Evolutionary conservation across 2,113 vertebrate species (phyloP).

Genomic region (Rhinolophus sinicus): DNA sequence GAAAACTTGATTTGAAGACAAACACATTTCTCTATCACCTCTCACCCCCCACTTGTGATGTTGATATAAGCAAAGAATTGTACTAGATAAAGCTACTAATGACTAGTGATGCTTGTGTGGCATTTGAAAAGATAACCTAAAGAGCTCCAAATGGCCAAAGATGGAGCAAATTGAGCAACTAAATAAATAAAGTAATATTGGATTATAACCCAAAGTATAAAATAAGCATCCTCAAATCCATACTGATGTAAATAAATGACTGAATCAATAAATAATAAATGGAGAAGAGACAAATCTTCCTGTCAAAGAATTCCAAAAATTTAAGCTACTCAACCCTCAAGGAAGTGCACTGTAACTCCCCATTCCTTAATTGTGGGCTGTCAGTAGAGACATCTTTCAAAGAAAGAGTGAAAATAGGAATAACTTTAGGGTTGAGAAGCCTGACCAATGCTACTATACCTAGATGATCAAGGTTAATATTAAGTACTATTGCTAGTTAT

Average conservation of each 20-base stretch:
- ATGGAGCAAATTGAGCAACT: neutral
- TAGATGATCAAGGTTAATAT: neutral
- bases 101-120: neutral
- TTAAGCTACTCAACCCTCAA: neutral
- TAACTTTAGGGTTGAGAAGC: neutral
- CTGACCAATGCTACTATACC: neutral
- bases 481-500: neutral
- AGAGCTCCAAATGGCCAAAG: neutral
- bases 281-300: neutral
- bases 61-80: conserved; percentile 49
- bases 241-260: conserved; percentile 3
- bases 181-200: neutral
- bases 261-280: neutral
- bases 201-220: neutral
- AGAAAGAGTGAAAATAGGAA: neutral
- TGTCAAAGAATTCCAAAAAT: neutral
- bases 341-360: neutral
- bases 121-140: neutral
- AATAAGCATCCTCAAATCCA: neutral
- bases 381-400: neutral
- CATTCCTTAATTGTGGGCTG: neutral
- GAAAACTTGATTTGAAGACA: conserved; percentile 76
- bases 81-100: neutral
- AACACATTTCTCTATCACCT: conserved; percentile 72
- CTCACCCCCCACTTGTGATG: conserved; percentile 57